Base-by-base conservation (phyloP, 64 coral and sea anemone genomes). In the Trachythela sp. region DNA sequence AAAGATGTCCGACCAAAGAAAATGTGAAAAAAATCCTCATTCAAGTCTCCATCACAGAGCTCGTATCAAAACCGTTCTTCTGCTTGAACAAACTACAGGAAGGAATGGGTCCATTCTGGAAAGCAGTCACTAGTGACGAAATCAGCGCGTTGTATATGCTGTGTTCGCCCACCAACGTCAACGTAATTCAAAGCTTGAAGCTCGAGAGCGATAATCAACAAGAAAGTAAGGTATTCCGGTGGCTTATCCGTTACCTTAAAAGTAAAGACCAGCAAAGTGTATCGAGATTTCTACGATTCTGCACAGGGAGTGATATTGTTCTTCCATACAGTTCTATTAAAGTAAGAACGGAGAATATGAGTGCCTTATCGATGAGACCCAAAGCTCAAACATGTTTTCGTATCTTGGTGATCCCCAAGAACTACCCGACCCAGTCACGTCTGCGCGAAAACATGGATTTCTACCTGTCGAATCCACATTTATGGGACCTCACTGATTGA, bases 211-310 rank as follows among this genome's bases (percentile, higher is more conserved):
- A 48, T 33, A 48, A 90, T 84, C 20, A 88, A 8, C 85, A 77
- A 89, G 87, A 89, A 40, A 85, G 1, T 31, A 84, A 60, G 24
- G 38, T 94, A 13, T 83, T 83, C 38, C 17, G 92, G 8, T 90
- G 92, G 92, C 85, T 94, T 45, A 40, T 89, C 27, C 70, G 39
- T 2, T 94, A 94, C 67, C 45, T 94, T 18, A 90, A 84, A 71
- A 85, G 88, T 42, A 54, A 29, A 20, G 35, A 5, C 49, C 3
- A 88, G 36, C 20, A 88, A 85, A 48, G 84, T 0, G 67, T 94
- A 54, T 1, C 20, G 1, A 77, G 88, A 14, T 88, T 94, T 51
- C 85, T 94, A 27, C 49, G 86, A 24, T 91, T 91, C 54, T 94
- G 92, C 40, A 93, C 85, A 33, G 84, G 48, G 13, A 56, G 31